phyloP scores from a whole-genome alignment of 2,113 vertebrate genomes.

The Hoplias malabaricus region DNA sequence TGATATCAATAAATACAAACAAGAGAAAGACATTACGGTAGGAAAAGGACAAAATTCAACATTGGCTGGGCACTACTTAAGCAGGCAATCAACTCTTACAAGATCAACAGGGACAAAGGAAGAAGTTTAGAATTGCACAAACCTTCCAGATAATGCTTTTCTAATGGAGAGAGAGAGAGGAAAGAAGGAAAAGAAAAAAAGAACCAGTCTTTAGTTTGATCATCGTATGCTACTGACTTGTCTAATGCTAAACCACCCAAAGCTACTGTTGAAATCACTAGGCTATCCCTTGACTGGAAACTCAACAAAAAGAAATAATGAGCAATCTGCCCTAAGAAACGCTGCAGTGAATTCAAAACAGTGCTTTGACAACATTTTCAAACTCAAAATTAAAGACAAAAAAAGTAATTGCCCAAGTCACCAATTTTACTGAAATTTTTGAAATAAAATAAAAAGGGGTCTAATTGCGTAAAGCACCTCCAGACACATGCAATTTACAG shows the following conservation, averaged over 20 bases:
- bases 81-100: slow-evolving; percentile 69
- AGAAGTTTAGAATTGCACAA: slow-evolving; percentile 77
- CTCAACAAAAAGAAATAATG: slow-evolving; percentile 15
- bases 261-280: slow-evolving; percentile 74
- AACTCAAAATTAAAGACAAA: neutral
- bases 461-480: too few relatives aligned
- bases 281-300: slow-evolving; percentile 60
- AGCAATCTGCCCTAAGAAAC: neutral
- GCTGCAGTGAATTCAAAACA: neutral
- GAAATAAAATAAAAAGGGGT: too few relatives aligned
- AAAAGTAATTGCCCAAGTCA: too few relatives aligned
- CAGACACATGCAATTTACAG: neutral
- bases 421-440: too few relatives aligned
- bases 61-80: slow-evolving; percentile 70
- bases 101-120: slow-evolving; percentile 56
- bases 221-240: neutral
- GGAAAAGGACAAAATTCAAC: slow-evolving; percentile 76
- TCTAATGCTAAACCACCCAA: slow-evolving; percentile 44
- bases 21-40: slow-evolving; percentile 25
- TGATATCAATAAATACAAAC: neutral
- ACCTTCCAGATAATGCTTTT: slow-evolving; percentile 87
- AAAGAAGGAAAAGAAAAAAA: slow-evolving; percentile 67
- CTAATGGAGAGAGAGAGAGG: slow-evolving; percentile 76
- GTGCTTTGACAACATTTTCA: neutral
- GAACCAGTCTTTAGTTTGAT: slow-evolving; percentile 74